phyloP scores from a whole-genome alignment of 2,888 invertebrate species.

The Brenthis daphne region DNA sequence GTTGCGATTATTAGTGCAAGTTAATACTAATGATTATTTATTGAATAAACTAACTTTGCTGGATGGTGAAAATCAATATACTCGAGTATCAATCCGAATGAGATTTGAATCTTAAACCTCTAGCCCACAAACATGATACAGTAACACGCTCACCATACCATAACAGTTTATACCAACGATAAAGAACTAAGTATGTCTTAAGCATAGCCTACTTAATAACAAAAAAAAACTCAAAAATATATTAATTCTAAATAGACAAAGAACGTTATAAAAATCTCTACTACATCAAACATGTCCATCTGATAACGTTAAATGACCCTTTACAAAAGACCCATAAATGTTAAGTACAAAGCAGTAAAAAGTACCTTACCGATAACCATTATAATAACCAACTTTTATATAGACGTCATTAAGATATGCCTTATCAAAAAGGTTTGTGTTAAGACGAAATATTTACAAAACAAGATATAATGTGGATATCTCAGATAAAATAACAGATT shows the following conservation, averaged over 20 bases:
- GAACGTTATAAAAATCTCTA: constrained; percentile 11
- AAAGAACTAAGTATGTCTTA: too few relatives aligned
- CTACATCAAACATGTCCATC: constrained; percentile 39
- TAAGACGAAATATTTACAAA: constrained; percentile 62
- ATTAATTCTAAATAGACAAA: constrained; percentile 3
- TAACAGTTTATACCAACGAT: too few relatives aligned
- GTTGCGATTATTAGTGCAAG: too few relatives aligned
- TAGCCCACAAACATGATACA: too few relatives aligned
- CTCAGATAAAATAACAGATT: constrained; percentile 62
- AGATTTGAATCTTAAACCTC: too few relatives aligned
- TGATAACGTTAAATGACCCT: constrained; percentile 43
- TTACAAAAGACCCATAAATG: constrained; percentile 58
- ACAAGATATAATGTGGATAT: constrained; percentile 45
- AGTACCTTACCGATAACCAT: constrained; percentile 62
- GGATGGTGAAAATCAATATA: too few relatives aligned
- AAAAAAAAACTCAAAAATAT: background rate
- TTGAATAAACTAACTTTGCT: too few relatives aligned
- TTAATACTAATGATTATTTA: too few relatives aligned
- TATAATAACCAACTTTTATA: constrained; percentile 51
- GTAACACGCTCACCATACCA: too few relatives aligned
- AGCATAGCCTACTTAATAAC: too few relatives aligned
- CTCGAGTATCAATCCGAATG: too few relatives aligned
- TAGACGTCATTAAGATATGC: constrained; percentile 39
- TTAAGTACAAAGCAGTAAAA: constrained; percentile 58
- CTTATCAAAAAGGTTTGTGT: constrained; percentile 54